A percentile compares a stretch with the other conserved stretches of the same genome.
Evolutionary conservation across 2,113 vertebrate species (phyloP).

Genomic region (Phalacrocorax brasilianus): DNA sequence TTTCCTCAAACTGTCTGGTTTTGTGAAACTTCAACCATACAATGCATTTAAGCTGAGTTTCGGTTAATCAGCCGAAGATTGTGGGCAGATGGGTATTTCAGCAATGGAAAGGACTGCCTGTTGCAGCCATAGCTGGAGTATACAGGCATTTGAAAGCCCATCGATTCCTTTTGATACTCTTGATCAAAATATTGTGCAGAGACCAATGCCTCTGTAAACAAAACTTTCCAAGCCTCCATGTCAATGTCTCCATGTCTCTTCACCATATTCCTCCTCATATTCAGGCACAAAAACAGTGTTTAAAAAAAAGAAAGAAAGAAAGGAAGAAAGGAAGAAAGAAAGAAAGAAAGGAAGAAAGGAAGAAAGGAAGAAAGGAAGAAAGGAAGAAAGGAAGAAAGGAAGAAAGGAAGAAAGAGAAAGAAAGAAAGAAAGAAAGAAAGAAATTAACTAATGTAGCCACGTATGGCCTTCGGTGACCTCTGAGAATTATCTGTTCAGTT

Average conservation of each 20-base stretch:
- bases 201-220: background rate
- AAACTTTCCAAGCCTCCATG: background rate
- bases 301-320: no score
- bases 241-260: background rate
- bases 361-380: no score
- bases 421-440: no score
- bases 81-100: background rate
- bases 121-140: accelerated
- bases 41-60: background rate
- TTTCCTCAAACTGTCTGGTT: background rate
- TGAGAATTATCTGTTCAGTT: background rate
- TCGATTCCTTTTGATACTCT: background rate
- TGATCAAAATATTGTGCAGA: background rate
- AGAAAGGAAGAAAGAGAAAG: no score
- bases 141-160: background rate
- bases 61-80: background rate
- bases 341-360: no score
- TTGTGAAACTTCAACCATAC: background rate
- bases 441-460: background rate
- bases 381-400: no score
- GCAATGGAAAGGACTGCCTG: background rate
- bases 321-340: no score
- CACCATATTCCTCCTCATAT: background rate
- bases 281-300: background rate
- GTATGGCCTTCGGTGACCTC: background rate